Evolutionary conservation across 2,797 vertebrate species (phyloP), one percentile per base, ranked within the genome.

Genomic region (Poecilia picta): DNA sequence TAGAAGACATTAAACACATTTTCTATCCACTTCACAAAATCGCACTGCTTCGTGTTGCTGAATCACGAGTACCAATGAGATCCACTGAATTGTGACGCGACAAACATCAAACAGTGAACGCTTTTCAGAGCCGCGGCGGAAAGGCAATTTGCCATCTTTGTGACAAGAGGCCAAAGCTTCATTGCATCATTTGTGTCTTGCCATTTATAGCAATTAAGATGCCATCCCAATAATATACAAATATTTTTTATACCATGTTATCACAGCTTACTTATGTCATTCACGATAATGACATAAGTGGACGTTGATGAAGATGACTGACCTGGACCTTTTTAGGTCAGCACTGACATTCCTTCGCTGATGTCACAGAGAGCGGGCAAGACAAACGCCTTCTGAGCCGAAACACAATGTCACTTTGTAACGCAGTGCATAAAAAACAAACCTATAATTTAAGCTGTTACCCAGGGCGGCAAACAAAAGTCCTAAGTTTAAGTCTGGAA

Each of bases 401-500:
- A 45, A 76, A 45, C 74, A 62, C 74, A 79, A 75, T 64, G 28
- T 43, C 49, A n/a, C 55, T 73, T 62, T 2, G 49, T 41, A 46
- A 28, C 55, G 46, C 66, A 76, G 16, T 64, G 53, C 76, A 23
- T 62, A 36, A 81, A 74, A 80, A 72, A 31, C 25, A 4, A 59
- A 46, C 47, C 41, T 28, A 51, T 55, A 43, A 80, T 82, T 87
- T 72, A 68, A 87, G 75, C 47, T 82, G 13, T 74, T 47, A 25
- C 36, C 31, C 62, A 2, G 4, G 51, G 72, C 79, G 87, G 89
- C 83, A 91, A 20, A 31, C 47, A 78, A 72, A 81, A 75, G 80
- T 84, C 81, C 53, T 74, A 83, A 75, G 55, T 85, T 79, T 39
- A 84, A 80, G 62, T 78, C 31, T 1, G 28, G 1, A 13, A 15